Base-by-base conservation (phyloP, 92 coral and sea anemone genomes). In the Palythoa grandis region DNA sequence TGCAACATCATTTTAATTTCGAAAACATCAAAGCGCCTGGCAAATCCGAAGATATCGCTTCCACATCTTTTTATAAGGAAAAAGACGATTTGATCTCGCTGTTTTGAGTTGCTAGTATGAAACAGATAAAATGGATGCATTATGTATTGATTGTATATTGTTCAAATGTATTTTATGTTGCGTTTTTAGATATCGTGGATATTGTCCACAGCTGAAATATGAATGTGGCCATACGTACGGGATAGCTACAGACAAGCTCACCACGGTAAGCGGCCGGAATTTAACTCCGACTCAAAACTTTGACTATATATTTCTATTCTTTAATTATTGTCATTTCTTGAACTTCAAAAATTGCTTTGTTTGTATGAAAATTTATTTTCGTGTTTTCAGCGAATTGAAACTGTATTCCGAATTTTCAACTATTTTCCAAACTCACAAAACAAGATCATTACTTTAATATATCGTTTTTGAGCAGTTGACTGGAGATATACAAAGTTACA, bases 191-290 rank as follows among this genome's bases (percentile, higher is more conserved):
- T 97, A 97, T 83, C 94, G 97, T 9, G 99, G 99, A 9, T 97
- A 92, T 72, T 97, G 99, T 38, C 99, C 99, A 5, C 96, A 95
- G 74, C 65, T 97, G 66, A 95, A 92, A 50, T 95, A 93, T 76
- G 96, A 95, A 76, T 97, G 97, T 77, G 98, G 99, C 10, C 99
- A 95, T 61, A 97, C 99, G 2, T 95, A 97, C 70, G 99, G 99
- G 16, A 95, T 95, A 53, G 98, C 96, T 2, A 97, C 99, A 57
- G 99, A 97, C 65, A 96, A 94, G 56, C 90, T 96, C 43, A 94
- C 99, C 0, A 85, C 92, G 89, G 99, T 96, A 93, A 87, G 95
- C 38, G 23, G 17, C 39, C 22, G 7, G 7, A 61, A 54, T 24
- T 19, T 50, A 10, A 43, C 20, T 15, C 13, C 4, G 8, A 67